Percentiles rank a stretch among this genome's conserved stretches.
These are phyloP conservation scores for Dromas ardeola DNA, from an alignment of 2,113 vertebrate species.

Conservation along the genomic window DNA sequence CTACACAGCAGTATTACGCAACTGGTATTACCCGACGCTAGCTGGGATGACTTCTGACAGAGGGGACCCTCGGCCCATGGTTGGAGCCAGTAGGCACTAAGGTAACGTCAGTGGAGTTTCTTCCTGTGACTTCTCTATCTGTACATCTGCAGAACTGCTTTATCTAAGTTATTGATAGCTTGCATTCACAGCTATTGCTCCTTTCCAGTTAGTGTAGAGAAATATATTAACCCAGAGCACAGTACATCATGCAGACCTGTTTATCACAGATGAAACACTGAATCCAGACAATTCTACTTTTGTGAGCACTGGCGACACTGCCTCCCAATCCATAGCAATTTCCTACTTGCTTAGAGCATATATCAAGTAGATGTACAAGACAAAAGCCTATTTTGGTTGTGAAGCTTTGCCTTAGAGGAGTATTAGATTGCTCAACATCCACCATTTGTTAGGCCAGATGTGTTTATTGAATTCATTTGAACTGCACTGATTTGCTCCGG, in stretches of 20 bases:
- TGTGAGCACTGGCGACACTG: not conserved
- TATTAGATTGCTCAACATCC: not conserved
- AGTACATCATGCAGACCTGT: not conserved
- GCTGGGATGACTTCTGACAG: not conserved
- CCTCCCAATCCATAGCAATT: not conserved
- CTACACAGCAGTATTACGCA: not conserved
- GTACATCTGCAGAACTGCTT: not conserved
- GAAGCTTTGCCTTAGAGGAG: not conserved
- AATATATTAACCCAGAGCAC: not conserved
- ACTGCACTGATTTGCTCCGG: not conserved
- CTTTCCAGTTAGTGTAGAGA: not conserved
- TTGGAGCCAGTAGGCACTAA: not conserved
- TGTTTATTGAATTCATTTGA: not conserved
- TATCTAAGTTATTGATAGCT: not conserved
- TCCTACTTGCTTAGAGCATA: not conserved
- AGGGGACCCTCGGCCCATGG: not conserved
- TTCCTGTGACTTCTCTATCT: not conserved
- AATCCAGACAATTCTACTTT: not conserved
- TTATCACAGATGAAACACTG: not conserved
- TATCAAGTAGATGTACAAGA: not conserved
- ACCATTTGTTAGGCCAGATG: not conserved
- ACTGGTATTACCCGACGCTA: not conserved
- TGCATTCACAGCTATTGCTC: not conserved
- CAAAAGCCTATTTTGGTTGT: not conserved
- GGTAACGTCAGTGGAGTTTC: not conserved